Percentiles rank a stretch among this genome's conserved stretches.
phyloP scores from a whole-genome alignment of 2,113 vertebrate genomes.

The Xiphorhynchus elegans region DNA sequence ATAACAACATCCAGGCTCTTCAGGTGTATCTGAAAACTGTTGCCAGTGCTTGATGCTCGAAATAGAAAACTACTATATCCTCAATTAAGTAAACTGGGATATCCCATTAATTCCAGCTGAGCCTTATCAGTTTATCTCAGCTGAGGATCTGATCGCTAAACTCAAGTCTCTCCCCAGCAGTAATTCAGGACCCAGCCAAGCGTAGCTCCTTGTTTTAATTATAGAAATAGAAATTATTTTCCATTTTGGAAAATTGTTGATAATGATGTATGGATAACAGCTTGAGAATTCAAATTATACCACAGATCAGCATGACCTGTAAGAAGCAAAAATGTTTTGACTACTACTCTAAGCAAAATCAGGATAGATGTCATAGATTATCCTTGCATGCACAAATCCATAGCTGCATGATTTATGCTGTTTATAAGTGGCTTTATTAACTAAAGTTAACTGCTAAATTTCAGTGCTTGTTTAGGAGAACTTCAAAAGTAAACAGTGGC shows the following conservation, averaged over 20 bases:
- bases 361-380: constrained; percentile 47
- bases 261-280: constrained; percentile 55
- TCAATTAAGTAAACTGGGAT: not conserved
- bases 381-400: not conserved
- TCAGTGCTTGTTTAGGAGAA: constrained; percentile 14
- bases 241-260: constrained; percentile 47
- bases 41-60: not conserved
- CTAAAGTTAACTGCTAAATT: not conserved
- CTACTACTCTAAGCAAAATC: constrained; percentile 58
- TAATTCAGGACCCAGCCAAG: not conserved
- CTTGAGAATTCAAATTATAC: constrained; percentile 68
- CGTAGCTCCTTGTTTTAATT: not conserved
- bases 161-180: not conserved
- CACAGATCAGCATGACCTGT: constrained; percentile 49
- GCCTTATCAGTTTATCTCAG: not conserved
- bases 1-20: not conserved
- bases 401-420: not conserved
- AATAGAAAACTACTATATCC: not conserved
- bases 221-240: constrained; percentile 31
- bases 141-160: not conserved
- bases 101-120: not conserved
- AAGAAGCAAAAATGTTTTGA: constrained; percentile 71
- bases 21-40: constrained; percentile 37
- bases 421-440: constrained; percentile 45
- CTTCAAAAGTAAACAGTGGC: not conserved